Percentiles rank a stretch among this genome's conserved stretches.
phyloP scores from a whole-genome alignment of 2,888 invertebrate genomes.

The Eulithis testata region DNA sequence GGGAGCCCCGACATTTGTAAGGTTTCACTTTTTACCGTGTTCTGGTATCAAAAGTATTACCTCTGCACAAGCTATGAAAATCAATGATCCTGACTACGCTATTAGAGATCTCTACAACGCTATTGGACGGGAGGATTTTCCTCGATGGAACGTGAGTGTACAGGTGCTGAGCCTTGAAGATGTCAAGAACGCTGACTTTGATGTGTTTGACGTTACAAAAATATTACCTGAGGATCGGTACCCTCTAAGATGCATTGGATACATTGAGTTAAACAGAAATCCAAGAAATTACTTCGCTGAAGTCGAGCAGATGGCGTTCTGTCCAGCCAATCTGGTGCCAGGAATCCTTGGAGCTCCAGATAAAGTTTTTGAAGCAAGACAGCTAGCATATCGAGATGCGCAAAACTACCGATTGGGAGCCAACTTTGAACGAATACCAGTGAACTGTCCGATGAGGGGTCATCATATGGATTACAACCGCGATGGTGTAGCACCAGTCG shows the following conservation, averaged over 20 bases:
- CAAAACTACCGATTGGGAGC: conserved; percentile 93
- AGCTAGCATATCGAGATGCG: conserved; percentile 94
- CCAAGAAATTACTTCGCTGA: conserved; percentile 96
- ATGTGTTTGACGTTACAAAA: conserved; percentile 96
- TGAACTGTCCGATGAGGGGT: conserved; percentile 94
- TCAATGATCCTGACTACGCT: conserved; percentile 94
- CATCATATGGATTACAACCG: conserved; percentile 90
- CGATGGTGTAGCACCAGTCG: conserved; percentile 91
- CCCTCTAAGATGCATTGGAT: conserved; percentile 93
- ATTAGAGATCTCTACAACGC: conserved; percentile 94
- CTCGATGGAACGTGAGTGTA: conserved; percentile 90
- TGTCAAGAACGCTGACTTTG: conserved; percentile 89
- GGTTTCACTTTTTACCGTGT: conserved; percentile 95
- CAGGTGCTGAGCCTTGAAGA: conserved; percentile 93
- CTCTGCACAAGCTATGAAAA: conserved; percentile 85
- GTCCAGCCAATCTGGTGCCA: conserved; percentile 93
- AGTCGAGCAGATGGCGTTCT: conserved; percentile 95
- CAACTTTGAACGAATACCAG: conserved; percentile 95
- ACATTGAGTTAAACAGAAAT: conserved; percentile 92
- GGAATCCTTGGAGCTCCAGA: conserved; percentile 96
- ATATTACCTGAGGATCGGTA: conserved; percentile 90
- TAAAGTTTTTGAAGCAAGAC: conserved; percentile 93
- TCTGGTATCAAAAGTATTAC: conserved; percentile 92
- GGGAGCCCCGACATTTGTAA: conserved; percentile 89
- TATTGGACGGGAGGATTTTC: conserved; percentile 88